These are phyloP conservation scores for Colletes latitarsis DNA, from an alignment of 1,140 invertebrate genomes.

Conservation along the genomic window DNA sequence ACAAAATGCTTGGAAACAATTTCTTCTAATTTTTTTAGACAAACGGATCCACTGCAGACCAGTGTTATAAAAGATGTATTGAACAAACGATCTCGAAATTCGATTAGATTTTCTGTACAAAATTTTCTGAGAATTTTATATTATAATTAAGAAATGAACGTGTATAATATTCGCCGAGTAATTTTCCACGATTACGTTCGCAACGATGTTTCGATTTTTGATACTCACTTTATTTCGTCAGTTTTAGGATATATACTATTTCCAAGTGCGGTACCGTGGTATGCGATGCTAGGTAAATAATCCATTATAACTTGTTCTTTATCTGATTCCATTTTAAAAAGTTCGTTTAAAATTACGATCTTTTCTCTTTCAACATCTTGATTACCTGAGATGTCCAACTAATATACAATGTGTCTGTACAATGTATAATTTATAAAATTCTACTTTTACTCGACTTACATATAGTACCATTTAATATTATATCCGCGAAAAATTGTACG, in stretches of 20 bases:
- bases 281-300: slow-evolving; percentile 64
- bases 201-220: not conserved
- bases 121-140: slow-evolving; percentile 46
- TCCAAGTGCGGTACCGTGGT: slow-evolving; percentile 60
- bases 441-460: slow-evolving; percentile 42
- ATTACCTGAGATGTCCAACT: slow-evolving; percentile 40
- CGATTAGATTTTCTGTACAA: slow-evolving; percentile 29
- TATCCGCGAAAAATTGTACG: slow-evolving; percentile 58
- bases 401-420: not conserved
- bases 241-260: slow-evolving; percentile 61
- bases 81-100: slow-evolving; percentile 57
- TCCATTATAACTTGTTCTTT: slow-evolving; percentile 61
- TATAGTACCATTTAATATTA: slow-evolving; percentile 59
- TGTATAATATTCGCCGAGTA: not conserved
- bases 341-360: slow-evolving; percentile 45
- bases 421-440: slow-evolving; percentile 9
- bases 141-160: not conserved
- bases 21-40: slow-evolving; percentile 53
- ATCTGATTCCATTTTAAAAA: slow-evolving; percentile 54
- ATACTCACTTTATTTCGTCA: slow-evolving; percentile 53
- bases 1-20: slow-evolving; percentile 43
- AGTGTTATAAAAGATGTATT: slow-evolving; percentile 57
- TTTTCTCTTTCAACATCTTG: slow-evolving; percentile 55
- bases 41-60: slow-evolving; percentile 55
- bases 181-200: slow-evolving; percentile 5